Conservation (phyloP, 64 coral and sea anemone species). For the Dendrophyllia cribrosa region DNA sequence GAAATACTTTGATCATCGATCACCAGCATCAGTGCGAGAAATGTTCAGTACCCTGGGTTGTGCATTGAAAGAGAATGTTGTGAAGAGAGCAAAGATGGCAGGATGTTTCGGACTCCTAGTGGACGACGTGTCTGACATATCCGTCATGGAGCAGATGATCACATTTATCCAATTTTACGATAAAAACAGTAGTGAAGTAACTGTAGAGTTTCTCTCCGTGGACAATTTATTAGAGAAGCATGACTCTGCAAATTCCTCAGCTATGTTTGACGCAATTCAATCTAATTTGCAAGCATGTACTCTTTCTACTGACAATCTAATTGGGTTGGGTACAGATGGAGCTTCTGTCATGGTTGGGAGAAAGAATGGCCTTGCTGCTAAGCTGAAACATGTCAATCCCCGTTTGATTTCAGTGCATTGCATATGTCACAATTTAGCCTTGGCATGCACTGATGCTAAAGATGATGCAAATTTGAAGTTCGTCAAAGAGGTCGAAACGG, state of each 20-base stretch:
- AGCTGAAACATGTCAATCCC: slow-evolving; percentile 19
- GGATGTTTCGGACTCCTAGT: slow-evolving; percentile 49
- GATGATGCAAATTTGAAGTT: slow-evolving; percentile 41
- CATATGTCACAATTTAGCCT: slow-evolving; percentile 43
- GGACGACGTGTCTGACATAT: slow-evolving; percentile 51
- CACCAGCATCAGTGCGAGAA: slow-evolving; percentile 47
- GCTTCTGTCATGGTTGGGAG: slow-evolving; percentile 22
- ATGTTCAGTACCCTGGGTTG: slow-evolving; percentile 58
- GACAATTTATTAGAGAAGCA: slow-evolving; percentile 24
- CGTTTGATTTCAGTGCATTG: slow-evolving; percentile 36
- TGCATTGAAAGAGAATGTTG: slow-evolving; percentile 39
- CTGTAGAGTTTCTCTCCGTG: slow-evolving; percentile 5
- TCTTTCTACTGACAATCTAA: no score
- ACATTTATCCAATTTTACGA: slow-evolving; percentile 2
- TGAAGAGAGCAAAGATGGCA: neutral
- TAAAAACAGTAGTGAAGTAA: slow-evolving; percentile 12
- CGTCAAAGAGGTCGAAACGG: neutral
- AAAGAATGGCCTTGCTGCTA: slow-evolving; percentile 23
- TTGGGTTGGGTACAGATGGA: slow-evolving; percentile 25
- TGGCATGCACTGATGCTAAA: slow-evolving; percentile 42
- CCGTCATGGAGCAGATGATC: slow-evolving; percentile 41
- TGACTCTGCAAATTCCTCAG: slow-evolving; percentile 45
- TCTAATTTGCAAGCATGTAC: neutral
- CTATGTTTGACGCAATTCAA: slow-evolving; percentile 34
- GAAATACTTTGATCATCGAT: slow-evolving; percentile 61